Percentiles rank a stretch among this genome's conserved stretches.
phyloP scores from a whole-genome alignment of 2,888 invertebrate genomes.

The Stictocephala bisonia region DNA sequence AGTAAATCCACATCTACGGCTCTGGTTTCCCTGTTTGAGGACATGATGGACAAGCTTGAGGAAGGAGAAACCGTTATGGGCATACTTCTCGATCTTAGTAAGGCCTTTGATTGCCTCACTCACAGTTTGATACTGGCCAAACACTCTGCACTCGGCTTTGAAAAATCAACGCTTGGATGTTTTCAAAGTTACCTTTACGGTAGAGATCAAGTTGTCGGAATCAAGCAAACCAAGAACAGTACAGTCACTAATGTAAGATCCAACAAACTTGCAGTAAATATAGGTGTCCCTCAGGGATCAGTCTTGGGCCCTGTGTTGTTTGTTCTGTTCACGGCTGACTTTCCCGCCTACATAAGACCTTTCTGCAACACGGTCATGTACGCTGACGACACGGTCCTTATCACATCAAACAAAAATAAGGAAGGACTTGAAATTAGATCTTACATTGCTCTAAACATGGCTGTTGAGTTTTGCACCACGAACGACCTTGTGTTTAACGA shows the following conservation, averaged over 20 bases:
- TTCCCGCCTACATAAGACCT: background rate
- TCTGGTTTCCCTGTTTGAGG: background rate
- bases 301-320: slow-evolving; percentile 2
- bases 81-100: background rate
- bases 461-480: slow-evolving; percentile 25
- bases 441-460: slow-evolving; percentile 7
- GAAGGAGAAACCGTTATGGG: background rate
- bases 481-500: too few relatives aligned
- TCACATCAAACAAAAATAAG: slow-evolving; percentile 10
- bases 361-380: slow-evolving; percentile 7
- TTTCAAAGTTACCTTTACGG: background rate
- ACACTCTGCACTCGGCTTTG: background rate
- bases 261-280: background rate
- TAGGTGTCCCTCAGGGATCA: slow-evolving; percentile 18
- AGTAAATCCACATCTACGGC: background rate
- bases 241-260: background rate
- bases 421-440: slow-evolving; percentile 1
- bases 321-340: slow-evolving; percentile 19
- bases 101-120: background rate
- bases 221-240: background rate
- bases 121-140: background rate
- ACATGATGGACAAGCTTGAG: slow-evolving; percentile 2
- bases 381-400: slow-evolving; percentile 24
- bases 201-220: background rate
- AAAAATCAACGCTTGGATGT: background rate